Conservation (phyloP, 2,113 vertebrate species). For the Cairina moschata region DNA sequence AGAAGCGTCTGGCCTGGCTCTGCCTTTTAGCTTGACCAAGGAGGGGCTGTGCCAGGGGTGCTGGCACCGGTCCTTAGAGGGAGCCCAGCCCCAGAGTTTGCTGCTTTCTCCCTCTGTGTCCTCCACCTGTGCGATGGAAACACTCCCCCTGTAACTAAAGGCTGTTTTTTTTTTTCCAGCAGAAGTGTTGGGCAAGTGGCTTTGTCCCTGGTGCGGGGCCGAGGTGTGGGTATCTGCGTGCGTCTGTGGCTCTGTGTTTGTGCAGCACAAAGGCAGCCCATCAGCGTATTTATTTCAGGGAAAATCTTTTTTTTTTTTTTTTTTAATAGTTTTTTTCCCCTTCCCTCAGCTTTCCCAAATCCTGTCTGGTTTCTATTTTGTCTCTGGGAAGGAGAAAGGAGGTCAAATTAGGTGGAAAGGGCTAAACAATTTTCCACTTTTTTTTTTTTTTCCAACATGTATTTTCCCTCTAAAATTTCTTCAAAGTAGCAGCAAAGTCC, state of each 20-base stretch:
- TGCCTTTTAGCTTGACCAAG: background rate
- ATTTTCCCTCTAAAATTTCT: background rate
- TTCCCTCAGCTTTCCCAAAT: background rate
- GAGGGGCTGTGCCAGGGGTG: no score
- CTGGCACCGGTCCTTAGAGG: background rate
- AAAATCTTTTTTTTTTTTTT: background rate
- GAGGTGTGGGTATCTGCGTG: fast-evolving
- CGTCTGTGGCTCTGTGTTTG: background rate
- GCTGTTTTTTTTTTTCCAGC: background rate
- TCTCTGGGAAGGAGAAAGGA: background rate
- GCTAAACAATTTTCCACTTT: background rate
- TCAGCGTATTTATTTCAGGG: background rate
- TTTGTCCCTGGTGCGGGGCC: background rate
- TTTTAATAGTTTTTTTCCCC: background rate
- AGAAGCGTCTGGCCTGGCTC: background rate
- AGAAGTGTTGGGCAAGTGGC: background rate
- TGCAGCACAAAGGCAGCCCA: background rate
- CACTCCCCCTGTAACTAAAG: background rate
- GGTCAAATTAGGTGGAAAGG: background rate
- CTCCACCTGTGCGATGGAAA: background rate
- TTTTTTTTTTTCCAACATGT: background rate
- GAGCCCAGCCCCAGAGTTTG: background rate
- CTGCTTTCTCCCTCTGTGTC: background rate
- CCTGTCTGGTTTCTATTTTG: background rate
- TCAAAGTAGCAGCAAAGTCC: background rate